These are phyloP conservation scores for Hoplodrina blanda DNA, from an alignment of 2,888 invertebrate genomes.

Conservation along the genomic window DNA sequence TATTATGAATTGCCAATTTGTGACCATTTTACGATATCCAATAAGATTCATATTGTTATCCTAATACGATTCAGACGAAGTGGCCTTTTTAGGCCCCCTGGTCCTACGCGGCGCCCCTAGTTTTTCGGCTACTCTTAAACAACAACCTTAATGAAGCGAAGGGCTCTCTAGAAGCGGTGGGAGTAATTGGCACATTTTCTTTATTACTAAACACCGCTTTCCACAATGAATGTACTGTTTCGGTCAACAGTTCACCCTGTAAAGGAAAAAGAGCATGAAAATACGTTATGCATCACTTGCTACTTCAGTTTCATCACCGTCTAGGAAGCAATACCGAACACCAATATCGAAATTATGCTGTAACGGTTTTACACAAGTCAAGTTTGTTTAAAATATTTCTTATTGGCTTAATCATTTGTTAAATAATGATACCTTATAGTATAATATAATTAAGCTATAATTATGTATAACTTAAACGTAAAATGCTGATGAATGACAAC, in stretches of 20 bases:
- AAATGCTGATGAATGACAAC: conserved; percentile 23
- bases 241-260: conserved; percentile 37
- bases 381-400: background rate
- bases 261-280: conserved; percentile 55
- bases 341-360: conserved; percentile 43
- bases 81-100: no score
- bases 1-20: no score
- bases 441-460: no score
- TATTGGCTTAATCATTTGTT: conserved; percentile 1
- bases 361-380: conserved; percentile 10
- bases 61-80: no score
- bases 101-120: background rate
- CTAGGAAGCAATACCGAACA: conserved; percentile 46
- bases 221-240: conserved; percentile 13
- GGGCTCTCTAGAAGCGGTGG: background rate
- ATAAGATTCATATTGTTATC: no score
- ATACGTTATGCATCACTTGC: conserved; percentile 51
- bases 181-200: conserved; percentile 16
- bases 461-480: background rate
- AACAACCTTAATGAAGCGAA: conserved; percentile 26
- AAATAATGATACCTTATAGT: background rate
- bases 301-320: conserved; percentile 36
- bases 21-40: no score
- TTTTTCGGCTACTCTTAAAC: conserved; percentile 1
- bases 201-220: conserved; percentile 35